Evolutionary conservation across 2,888 invertebrate genomes (phyloP), one percentile per base, ranked within the genome.

Genomic region (Autographa gamma): DNA sequence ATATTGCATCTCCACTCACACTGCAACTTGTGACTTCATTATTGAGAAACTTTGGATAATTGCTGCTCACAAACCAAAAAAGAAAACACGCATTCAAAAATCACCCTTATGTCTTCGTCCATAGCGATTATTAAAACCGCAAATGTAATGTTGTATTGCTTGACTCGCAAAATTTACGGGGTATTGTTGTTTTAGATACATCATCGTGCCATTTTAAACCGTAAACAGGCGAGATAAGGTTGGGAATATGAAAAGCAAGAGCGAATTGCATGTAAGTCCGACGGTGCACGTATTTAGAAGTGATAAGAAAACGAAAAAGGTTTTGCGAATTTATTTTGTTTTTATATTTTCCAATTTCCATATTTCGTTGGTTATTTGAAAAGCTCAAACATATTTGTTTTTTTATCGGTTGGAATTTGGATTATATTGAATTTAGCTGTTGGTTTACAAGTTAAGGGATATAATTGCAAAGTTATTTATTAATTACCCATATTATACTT

Each of bases 1-100:
- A 74, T 75, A 74, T 56, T 80, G 75, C 73, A 82, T 77, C 77
- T 72, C 73, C 72, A 71, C 76, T 77, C 78, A 71, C 68, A 74
- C 75, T 85, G 82, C 84, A 84, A 81, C 84, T 85, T 82, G 82
- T 74, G 76, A 81, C 83, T 87, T 85, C 84, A 86, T 88, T 88
- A 86, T 85, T 84, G 80, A 72, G 69, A 71, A 82, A 82, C 80
- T 82, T 81, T 59, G 58, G 60, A 38, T 62, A 48, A 63, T 59
- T 62, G 13, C 43, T 60, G 14, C 66, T 63, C 14, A 60, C 18
- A n/a, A 31, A 43, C 54, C 54, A 11, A 77, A 41, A 3, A 32
- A 16, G 25, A 31, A 11, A 3, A 16, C 0, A 31, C 38, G 60
- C 48, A 67, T 7, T 8, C 1, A 3, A 82, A 25, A 67, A 38